Conservation (phyloP, 2,888 invertebrate species). For the Phania funesta region DNA sequence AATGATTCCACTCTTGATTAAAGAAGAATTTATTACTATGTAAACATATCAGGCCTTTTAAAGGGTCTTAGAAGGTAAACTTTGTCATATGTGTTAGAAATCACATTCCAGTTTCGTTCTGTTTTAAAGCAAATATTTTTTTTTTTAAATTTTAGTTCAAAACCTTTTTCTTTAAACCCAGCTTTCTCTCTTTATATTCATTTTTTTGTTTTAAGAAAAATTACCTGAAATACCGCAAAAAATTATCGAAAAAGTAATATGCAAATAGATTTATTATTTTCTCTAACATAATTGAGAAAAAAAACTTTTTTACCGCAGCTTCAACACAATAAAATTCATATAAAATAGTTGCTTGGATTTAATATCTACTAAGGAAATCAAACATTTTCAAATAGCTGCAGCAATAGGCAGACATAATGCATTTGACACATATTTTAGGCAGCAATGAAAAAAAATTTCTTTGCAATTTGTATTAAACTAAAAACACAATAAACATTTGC, state of each 20-base stretch:
- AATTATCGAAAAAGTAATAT: constrained; percentile 22
- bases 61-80: too few relatives aligned
- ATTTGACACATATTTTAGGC: constrained; percentile 59
- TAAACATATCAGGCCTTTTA: too few relatives aligned
- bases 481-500: constrained; percentile 31
- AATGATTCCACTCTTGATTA: too few relatives aligned
- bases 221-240: too few relatives aligned
- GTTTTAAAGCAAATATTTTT: too few relatives aligned
- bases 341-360: constrained; percentile 16
- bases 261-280: constrained; percentile 39
- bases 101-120: too few relatives aligned
- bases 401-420: constrained; percentile 53
- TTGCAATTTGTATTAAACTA: constrained; percentile 28
- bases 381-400: constrained; percentile 21
- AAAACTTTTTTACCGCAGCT: constrained; percentile 26
- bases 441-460: constrained; percentile 8
- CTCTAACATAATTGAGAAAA: constrained; percentile 22
- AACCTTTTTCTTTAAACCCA: not conserved
- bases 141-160: too few relatives aligned
- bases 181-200: constrained; percentile 1
- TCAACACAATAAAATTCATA: constrained; percentile 30
- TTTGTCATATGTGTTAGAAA: too few relatives aligned
- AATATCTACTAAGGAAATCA: constrained; percentile 43
- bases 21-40: too few relatives aligned
- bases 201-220: not conserved